phyloP scores from a whole-genome alignment of 2,888 invertebrate genomes.

The Copidosoma aretas region DNA sequence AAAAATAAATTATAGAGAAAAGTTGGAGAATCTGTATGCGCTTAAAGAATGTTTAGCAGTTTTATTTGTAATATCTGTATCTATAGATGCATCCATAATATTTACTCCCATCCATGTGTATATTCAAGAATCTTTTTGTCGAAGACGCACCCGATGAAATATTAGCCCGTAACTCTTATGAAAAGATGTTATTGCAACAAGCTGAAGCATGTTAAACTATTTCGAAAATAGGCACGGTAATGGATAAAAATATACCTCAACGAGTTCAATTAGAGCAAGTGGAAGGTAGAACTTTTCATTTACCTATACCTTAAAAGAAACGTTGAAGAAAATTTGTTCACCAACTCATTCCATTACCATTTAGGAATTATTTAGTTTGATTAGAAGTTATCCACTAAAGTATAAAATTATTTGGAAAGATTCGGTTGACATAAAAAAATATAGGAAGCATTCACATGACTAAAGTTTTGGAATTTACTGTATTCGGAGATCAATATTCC shows the following conservation, averaged over 20 bases:
- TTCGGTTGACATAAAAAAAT: not conserved
- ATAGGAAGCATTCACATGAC: too few relatives aligned
- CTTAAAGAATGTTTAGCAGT: too few relatives aligned
- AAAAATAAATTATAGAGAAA: not conserved
- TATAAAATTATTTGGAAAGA: slow-evolving; percentile 44
- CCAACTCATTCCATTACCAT: slow-evolving; percentile 47
- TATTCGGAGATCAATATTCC: too few relatives aligned
- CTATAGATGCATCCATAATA: not conserved
- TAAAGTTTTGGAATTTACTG: too few relatives aligned
- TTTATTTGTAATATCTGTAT: not conserved
- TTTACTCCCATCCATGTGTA: not conserved
- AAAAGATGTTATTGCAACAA: slow-evolving; percentile 48
- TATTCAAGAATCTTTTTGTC: slow-evolving; percentile 10
- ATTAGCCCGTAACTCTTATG: slow-evolving; percentile 41
- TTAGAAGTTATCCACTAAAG: slow-evolving; percentile 51
- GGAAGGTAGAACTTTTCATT: slow-evolving; percentile 49
- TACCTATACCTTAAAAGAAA: slow-evolving; percentile 53
- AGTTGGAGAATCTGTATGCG: not conserved
- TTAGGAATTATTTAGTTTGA: slow-evolving; percentile 51
- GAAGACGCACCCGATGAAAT: slow-evolving; percentile 39
- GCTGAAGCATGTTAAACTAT: slow-evolving; percentile 56
- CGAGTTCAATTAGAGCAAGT: slow-evolving; percentile 42
- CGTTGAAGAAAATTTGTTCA: slow-evolving; percentile 51
- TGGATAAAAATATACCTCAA: slow-evolving; percentile 48
- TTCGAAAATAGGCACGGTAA: slow-evolving; percentile 48